Evolutionary conservation across 2,113 vertebrate genomes (phyloP), one percentile per base, ranked within the genome.

Genomic region (Vulpes lagopus): DNA sequence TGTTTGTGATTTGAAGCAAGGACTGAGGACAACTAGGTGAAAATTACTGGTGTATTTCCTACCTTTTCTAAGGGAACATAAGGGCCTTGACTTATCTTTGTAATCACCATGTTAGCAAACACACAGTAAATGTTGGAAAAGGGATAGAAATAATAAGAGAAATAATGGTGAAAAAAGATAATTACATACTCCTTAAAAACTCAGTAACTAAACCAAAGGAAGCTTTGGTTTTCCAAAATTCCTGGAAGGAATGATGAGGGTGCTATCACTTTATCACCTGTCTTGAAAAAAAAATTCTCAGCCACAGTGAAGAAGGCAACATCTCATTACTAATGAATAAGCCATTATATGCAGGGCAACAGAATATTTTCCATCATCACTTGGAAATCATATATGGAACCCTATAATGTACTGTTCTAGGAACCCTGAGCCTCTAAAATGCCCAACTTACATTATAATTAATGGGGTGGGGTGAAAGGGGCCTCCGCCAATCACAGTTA

Each of bases 301-400:
- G 8, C n/a, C 73, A 79, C 11, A 93, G 30, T 64, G 62, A 96
- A 62, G 43, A 81, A 85, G 30, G 53, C 10, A 84, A 84, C 97
- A 51, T 35, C 57, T 88, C 82, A 62, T 93, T 60, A 85, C 64
- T 81, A 92, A 55, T 49, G 8, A 60, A 96, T 49, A 12, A 51
- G 22, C 35, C 20, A 82, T 30, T 64, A 81, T 11, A 71, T 9
- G 38, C 23, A 5, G 53, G n/a, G 3, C 32, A 55, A 82, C 0
- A 85, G 43, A 65, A 14, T 27, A 64, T 43, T 89, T 76, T 81
- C 53, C 19, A 62, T 53, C 30, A 64, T 53, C 30, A 64, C 53
- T n/a, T 30, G 49, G 64, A 85, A 89, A 89, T 84, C 4, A 81
- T 17, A 7, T 57, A 86, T 82, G 55, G 49, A 69, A 17, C 3